A percentile compares a stretch with the other conserved stretches of the same genome.
phyloP scores from a whole-genome alignment of 2,888 invertebrate species.

The Tipula confusa region DNA sequence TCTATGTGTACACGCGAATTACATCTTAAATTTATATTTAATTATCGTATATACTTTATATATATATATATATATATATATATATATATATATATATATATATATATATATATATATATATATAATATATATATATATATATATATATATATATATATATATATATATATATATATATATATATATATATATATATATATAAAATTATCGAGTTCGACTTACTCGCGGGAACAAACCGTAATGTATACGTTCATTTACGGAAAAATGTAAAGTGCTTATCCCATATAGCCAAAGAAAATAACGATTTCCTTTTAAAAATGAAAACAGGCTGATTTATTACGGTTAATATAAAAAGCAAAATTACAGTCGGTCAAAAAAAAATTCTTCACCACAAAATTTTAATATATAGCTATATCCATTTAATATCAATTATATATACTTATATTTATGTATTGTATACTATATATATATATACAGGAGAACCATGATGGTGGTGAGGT shows the following conservation, averaged over 20 bases:
- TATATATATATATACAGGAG: too few species aligned
- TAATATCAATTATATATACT: background rate
- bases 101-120: background rate
- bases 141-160: background rate
- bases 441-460: background rate
- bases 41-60: background rate
- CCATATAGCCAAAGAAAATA: background rate
- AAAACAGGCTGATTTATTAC: background rate
- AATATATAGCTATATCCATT: background rate
- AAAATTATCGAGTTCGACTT: background rate
- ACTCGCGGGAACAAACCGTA: background rate
- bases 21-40: slow-evolving; percentile 20
- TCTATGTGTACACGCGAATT: background rate
- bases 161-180: background rate
- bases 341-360: background rate
- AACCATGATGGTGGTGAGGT: background rate
- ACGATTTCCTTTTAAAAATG: background rate
- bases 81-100: background rate
- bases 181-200: background rate
- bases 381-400: background rate
- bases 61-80: background rate
- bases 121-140: background rate
- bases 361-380: background rate
- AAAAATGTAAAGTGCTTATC: background rate
- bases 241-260: background rate